A percentile compares a stretch with the other conserved stretches of the same genome.
phyloP scores from a whole-genome alignment of 92 coral and sea anemone genomes.

The Ricordea florida region DNA sequence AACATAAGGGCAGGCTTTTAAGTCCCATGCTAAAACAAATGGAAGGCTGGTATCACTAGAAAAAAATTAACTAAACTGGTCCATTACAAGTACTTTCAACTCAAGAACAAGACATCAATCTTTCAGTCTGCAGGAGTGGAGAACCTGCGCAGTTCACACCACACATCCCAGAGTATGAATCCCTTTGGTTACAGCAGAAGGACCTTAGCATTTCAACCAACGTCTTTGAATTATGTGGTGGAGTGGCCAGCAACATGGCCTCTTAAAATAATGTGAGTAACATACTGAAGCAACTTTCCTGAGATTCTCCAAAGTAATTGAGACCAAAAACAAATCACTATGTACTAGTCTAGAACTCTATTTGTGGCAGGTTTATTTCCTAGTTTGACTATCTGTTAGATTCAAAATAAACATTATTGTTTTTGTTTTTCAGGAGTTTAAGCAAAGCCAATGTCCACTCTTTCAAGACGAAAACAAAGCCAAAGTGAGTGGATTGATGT shows the following conservation, averaged over 20 bases:
- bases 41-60: no score
- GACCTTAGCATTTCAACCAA: conserved; percentile 73
- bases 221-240: conserved; percentile 75
- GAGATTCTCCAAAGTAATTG: not conserved
- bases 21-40: no score
- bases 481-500: not conserved
- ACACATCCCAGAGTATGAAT: conserved; percentile 67
- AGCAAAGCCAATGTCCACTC: conserved; percentile 13
- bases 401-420: not conserved
- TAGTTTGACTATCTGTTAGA: not conserved
- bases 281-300: not conserved
- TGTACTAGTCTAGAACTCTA: not conserved
- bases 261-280: conserved; percentile 76
- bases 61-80: no score
- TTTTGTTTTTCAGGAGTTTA: conserved; percentile 48
- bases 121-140: conserved; percentile 21
- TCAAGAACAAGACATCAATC: not conserved
- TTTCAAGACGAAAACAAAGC: conserved; percentile 15
- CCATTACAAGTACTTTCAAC: not conserved
- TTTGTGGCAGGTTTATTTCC: not conserved
- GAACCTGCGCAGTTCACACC: conserved; percentile 27
- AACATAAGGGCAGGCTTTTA: no score
- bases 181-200: conserved; percentile 88
- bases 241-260: conserved; percentile 98
- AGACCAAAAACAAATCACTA: not conserved